Conservation (phyloP, 2,888 invertebrate species). For the Thyatira batis region DNA sequence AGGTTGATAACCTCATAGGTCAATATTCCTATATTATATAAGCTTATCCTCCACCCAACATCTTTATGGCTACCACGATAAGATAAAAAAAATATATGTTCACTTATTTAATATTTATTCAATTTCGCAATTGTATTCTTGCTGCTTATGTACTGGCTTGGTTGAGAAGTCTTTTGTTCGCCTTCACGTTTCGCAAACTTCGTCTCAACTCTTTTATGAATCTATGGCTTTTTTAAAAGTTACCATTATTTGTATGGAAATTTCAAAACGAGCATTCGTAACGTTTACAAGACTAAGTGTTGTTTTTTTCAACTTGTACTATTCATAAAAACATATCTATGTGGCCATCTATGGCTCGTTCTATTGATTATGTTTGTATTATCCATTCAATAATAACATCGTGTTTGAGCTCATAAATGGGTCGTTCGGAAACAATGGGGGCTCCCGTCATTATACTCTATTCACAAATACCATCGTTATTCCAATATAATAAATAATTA, state of each 20-base stretch:
- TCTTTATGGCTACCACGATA: not conserved
- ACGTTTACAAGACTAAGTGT: not conserved
- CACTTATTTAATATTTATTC: not conserved
- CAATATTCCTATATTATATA: not conserved
- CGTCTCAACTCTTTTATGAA: not conserved
- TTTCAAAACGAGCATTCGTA: too few relatives aligned
- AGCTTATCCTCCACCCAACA: not conserved
- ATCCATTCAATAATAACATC: not conserved
- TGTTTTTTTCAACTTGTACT: not conserved
- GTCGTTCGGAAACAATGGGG: constrained; percentile 1
- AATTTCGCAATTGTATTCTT: not conserved
- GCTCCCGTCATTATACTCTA: not conserved
- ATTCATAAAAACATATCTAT: not conserved
- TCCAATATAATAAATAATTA: not conserved
- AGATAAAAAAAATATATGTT: constrained; percentile 1
- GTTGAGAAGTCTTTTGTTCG: not conserved
- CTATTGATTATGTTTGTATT: not conserved
- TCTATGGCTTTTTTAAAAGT: not conserved
- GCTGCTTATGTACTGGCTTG: not conserved
- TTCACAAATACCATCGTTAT: not conserved
- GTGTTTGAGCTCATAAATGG: not conserved
- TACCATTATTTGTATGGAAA: not conserved
- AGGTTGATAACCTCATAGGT: constrained; percentile 1
- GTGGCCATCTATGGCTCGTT: not conserved
- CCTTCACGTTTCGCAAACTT: not conserved